phyloP scores from a whole-genome alignment of 2,888 invertebrate species.

The Cinara cedri region DNA sequence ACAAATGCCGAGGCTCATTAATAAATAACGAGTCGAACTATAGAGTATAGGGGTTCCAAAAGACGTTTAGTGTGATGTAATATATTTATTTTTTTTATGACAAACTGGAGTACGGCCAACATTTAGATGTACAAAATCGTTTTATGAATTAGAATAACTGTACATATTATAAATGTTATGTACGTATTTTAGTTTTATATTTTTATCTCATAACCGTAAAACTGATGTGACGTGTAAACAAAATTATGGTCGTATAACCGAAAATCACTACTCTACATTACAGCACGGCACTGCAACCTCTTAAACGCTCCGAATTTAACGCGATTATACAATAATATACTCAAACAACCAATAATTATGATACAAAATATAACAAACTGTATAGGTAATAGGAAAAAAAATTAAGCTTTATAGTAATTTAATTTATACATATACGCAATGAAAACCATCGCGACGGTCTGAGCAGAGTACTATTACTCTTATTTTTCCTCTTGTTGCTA shows the following conservation, averaged over 20 bases:
- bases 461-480: too few relatives aligned
- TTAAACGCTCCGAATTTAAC: too few relatives aligned
- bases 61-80: slow-evolving; percentile 33
- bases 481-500: too few relatives aligned
- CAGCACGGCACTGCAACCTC: too few relatives aligned
- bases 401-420: too few relatives aligned
- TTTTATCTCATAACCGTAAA: slow-evolving; percentile 22
- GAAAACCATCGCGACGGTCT: too few relatives aligned
- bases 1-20: slow-evolving; percentile 28
- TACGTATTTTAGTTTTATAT: slow-evolving; percentile 30
- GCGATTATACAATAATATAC: too few relatives aligned
- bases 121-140: slow-evolving; percentile 25
- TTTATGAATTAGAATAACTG: slow-evolving; percentile 46
- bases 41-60: slow-evolving; percentile 22
- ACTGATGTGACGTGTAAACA: not conserved
- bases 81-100: slow-evolving; percentile 19
- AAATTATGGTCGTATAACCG: not conserved
- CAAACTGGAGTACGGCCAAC: slow-evolving; percentile 33
- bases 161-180: too few relatives aligned
- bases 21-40: slow-evolving; percentile 50
- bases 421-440: too few relatives aligned
- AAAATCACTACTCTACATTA: not conserved
- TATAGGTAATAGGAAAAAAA: too few relatives aligned
- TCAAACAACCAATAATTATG: too few relatives aligned
- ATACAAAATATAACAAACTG: too few relatives aligned